These are phyloP conservation scores for Cerceris rybyensis DNA, from an alignment of 2,888 invertebrate genomes.

Conservation along the genomic window DNA sequence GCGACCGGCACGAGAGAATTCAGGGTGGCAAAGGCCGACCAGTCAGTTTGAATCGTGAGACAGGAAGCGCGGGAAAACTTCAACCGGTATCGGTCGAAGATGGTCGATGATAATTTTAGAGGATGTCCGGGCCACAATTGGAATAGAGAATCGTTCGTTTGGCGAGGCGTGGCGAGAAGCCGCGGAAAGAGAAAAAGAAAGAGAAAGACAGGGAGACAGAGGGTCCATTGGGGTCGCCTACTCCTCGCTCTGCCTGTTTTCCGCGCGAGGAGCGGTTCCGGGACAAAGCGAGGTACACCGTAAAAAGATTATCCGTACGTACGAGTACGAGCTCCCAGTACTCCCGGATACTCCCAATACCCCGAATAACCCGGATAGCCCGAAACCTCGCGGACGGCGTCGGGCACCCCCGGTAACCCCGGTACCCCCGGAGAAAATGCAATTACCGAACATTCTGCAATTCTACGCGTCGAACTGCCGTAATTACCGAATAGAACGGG, in stretches of 20 bases:
- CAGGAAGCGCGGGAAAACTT: too few species aligned
- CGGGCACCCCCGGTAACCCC: background rate
- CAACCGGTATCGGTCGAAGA: background rate
- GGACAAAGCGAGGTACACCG: conserved; percentile 33
- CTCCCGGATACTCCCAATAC: too few species aligned
- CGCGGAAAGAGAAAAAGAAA: too few species aligned
- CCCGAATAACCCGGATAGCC: too few species aligned
- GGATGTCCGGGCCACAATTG: conserved; percentile 21
- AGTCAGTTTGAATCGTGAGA: too few species aligned
- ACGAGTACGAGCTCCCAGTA: conserved; percentile 16
- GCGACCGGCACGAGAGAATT: too few species aligned
- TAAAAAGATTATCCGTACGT: conserved; percentile 60
- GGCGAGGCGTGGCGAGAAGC: background rate
- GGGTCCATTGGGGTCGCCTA: too few species aligned
- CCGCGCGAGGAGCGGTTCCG: conserved; percentile 15
- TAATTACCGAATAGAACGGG: conserved; percentile 49
- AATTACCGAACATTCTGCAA: conserved; percentile 52
- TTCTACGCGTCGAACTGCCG: conserved; percentile 24
- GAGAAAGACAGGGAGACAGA: too few species aligned
- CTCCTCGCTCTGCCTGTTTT: conserved; percentile 14
- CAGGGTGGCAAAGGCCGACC: too few species aligned
- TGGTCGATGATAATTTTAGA: conserved; percentile 34
- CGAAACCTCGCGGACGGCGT: too few species aligned
- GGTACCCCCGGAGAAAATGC: conserved; percentile 49
- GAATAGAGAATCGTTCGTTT: conserved; percentile 26